Percentiles rank a stretch among this genome's conserved stretches.
phyloP scores from a whole-genome alignment of 2,797 vertebrate species.

The Oceanodroma leucorhoa region DNA sequence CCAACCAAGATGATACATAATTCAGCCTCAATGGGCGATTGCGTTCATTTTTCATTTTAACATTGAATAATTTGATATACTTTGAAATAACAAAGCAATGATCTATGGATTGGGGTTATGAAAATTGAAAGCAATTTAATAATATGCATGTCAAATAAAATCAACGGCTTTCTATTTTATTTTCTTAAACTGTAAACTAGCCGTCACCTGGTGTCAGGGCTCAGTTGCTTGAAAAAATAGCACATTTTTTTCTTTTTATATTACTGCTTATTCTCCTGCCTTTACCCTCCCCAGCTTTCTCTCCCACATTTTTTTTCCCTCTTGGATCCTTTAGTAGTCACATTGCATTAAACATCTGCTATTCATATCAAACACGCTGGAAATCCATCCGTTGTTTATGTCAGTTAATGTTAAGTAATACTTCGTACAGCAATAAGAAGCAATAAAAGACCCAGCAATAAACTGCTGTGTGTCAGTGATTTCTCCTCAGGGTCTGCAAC shows the following conservation, averaged over 20 bases:
- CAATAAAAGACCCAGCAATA: constrained; percentile 62
- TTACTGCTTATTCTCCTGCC: neutral
- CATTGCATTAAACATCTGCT: constrained; percentile 42
- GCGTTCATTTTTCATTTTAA: constrained; percentile 59
- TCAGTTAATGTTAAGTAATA: constrained; percentile 68
- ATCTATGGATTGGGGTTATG: neutral
- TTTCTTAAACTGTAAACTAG: constrained; percentile 25
- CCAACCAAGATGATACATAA: constrained; percentile 24
- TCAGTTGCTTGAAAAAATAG: constrained; percentile 1
- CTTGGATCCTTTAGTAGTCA: constrained; percentile 49
- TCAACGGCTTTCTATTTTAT: constrained; percentile 14
- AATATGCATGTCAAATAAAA: constrained; percentile 19
- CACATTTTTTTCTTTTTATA: neutral
- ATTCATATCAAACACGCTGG: constrained; percentile 37
- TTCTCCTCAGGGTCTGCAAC: constrained; percentile 57
- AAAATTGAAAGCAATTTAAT: constrained; percentile 49
- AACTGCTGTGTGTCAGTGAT: constrained; percentile 52
- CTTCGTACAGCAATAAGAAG: constrained; percentile 52
- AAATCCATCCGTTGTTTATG: constrained; percentile 68
- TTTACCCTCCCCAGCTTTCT: neutral
- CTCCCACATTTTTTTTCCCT: neutral
- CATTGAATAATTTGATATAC: constrained; percentile 34
- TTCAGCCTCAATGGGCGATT: neutral
- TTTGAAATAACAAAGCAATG: constrained; percentile 55
- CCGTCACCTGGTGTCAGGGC: neutral